Evolutionary conservation across 1,140 invertebrate species (phyloP).

Genomic region (Hyles vespertilio): DNA sequence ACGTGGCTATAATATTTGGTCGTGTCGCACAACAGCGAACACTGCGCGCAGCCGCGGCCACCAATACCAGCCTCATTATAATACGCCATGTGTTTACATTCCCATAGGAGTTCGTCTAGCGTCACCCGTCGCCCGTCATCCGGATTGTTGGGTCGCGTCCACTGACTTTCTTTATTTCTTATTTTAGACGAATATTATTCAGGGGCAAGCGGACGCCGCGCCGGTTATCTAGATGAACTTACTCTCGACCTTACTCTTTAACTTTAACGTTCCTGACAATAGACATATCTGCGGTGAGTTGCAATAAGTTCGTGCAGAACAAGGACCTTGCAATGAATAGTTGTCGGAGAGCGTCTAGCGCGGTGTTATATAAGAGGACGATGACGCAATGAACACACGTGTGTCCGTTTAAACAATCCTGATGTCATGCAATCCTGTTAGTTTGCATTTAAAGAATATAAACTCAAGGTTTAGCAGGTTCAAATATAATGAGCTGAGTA

Average conservation of each 20-base stretch:
- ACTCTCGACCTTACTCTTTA: no score
- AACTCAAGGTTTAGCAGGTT: conserved; percentile 9
- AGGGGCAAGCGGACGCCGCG: no score
- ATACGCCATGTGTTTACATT: conserved; percentile 18
- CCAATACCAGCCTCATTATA: conserved; percentile 1
- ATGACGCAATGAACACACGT: not conserved
- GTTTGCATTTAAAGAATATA: conserved; percentile 12
- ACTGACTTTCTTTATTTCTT: no score
- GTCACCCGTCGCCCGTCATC: not conserved
- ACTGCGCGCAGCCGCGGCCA: not conserved
- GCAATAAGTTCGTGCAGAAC: no score
- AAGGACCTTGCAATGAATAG: no score
- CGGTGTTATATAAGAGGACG: not conserved
- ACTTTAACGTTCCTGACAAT: no score
- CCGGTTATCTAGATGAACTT: no score
- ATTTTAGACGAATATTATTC: no score
- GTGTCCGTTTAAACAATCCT: conserved; percentile 5
- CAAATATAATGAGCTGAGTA: not conserved
- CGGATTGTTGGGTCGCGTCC: not conserved
- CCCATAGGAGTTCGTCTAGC: conserved; percentile 15
- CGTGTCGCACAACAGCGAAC: not conserved
- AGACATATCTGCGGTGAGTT: no score
- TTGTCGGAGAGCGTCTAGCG: not conserved
- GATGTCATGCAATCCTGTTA: conserved; percentile 21
- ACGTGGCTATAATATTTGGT: not conserved